Evolutionary conservation across 2,113 vertebrate species (phyloP).

Genomic region (Paracanthobrama guichenoti): DNA sequence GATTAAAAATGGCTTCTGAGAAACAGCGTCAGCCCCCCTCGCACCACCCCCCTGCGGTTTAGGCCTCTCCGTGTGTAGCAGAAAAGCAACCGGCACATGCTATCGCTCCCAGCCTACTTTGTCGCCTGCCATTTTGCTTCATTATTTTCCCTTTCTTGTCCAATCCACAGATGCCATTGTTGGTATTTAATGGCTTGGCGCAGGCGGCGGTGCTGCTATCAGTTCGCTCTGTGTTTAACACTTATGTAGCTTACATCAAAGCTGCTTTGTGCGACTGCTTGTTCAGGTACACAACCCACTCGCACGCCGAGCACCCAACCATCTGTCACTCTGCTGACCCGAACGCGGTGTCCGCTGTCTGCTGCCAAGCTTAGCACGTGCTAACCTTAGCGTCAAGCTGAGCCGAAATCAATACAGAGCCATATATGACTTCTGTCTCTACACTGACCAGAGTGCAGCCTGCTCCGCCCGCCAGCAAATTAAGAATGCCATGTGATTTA

Average conservation of each 20-base stretch:
- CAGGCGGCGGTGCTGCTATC: conserved; percentile 49
- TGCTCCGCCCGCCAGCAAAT: neutral
- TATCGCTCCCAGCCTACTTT: conserved; percentile 42
- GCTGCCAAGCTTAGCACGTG: neutral
- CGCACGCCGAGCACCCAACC: conserved; percentile 5
- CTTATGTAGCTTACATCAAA: conserved; percentile 56
- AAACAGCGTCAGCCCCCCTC: conserved; percentile 24
- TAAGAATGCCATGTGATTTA: conserved; percentile 10
- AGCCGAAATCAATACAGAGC: neutral
- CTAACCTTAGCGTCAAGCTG: conserved; percentile 18
- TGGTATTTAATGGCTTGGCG: conserved; percentile 57
- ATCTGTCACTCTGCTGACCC: conserved; percentile 46
- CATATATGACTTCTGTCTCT: conserved; percentile 17
- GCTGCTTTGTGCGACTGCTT: conserved; percentile 45
- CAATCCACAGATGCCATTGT: conserved; percentile 46
- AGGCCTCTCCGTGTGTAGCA: conserved; percentile 25
- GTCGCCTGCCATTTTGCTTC: conserved; percentile 47
- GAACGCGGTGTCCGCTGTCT: neutral
- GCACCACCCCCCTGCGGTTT: conserved; percentile 1
- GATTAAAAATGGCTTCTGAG: conserved; percentile 50
- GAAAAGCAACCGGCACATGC: conserved; percentile 37
- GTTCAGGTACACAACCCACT: conserved; percentile 51
- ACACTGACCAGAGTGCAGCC: conserved; percentile 56
- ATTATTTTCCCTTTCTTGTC: conserved; percentile 49
- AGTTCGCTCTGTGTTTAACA: conserved; percentile 53